These are phyloP conservation scores for Oscheius sp. DNA, from an alignment of 1,140 invertebrate genomes.

Conservation along the genomic window DNA sequence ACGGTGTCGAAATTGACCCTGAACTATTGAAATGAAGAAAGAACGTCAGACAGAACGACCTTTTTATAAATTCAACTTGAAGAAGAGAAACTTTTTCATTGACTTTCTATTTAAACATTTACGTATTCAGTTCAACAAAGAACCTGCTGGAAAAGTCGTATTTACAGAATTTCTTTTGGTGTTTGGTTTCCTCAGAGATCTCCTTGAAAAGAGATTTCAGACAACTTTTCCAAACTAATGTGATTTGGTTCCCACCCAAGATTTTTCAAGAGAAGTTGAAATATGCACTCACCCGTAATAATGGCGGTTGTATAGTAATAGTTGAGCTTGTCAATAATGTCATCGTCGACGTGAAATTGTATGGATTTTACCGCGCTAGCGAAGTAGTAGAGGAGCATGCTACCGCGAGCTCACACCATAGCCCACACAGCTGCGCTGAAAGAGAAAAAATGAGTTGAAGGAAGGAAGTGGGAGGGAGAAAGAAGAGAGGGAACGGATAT, in stretches of 20 bases:
- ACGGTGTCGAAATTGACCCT: no score
- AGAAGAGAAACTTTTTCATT: no score
- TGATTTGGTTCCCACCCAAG: neutral
- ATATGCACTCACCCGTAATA: conserved; percentile 55
- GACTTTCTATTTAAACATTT: no score
- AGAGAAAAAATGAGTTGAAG: neutral
- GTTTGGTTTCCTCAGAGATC: no score
- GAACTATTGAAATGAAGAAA: no score
- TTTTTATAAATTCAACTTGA: no score
- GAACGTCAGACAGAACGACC: no score
- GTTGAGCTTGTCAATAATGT: conserved; percentile 61
- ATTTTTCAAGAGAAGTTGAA: neutral
- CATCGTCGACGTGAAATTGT: conserved; percentile 61
- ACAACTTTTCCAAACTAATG: neutral
- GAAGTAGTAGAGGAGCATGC: conserved; percentile 57
- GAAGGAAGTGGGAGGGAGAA: neutral
- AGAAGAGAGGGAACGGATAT: neutral
- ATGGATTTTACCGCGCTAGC: conserved; percentile 60
- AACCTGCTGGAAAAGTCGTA: no score
- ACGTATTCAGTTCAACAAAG: no score
- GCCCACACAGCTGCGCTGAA: neutral
- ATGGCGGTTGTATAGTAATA: conserved; percentile 61
- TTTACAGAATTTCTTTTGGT: no score
- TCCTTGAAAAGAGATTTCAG: neutral
- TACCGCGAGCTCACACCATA: neutral